A percentile compares a stretch with the other conserved stretches of the same genome.
These are phyloP conservation scores for Lasiommata megera DNA, from an alignment of 2,888 invertebrate genomes.

Conservation along the genomic window DNA sequence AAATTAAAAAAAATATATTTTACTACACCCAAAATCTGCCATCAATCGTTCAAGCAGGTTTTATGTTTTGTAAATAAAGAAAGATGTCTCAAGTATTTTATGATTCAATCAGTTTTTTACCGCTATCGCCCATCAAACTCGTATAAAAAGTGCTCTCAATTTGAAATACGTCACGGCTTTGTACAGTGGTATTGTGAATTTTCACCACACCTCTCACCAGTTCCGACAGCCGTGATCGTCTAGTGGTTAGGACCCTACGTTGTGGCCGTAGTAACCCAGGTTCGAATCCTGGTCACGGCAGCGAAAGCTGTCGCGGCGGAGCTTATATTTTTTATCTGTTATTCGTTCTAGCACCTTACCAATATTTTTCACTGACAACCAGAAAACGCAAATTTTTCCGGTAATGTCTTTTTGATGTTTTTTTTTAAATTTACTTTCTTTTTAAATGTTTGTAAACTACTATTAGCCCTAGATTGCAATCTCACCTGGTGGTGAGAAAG, in stretches of 20 bases:
- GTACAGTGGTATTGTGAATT: conserved; percentile 1
- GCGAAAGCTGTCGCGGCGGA: conserved; percentile 16
- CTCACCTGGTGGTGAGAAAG: too few relatives aligned
- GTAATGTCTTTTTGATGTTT: neutral
- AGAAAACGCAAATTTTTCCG: too few relatives aligned
- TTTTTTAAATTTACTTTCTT: neutral
- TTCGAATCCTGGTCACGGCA: conserved; percentile 78
- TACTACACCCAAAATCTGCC: neutral
- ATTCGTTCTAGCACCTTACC: too few relatives aligned
- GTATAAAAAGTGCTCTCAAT: conserved; percentile 6
- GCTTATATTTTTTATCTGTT: neutral
- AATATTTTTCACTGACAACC: too few relatives aligned
- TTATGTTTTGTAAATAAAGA: conserved; percentile 1
- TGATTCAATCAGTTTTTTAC: conserved; percentile 13
- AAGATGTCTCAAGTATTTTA: conserved; percentile 5
- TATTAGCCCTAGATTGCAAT: too few relatives aligned
- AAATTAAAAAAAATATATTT: too few relatives aligned
- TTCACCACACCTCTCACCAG: conserved; percentile 11
- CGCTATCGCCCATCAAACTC: conserved; percentile 2
- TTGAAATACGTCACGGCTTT: conserved; percentile 7
- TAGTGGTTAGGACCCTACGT: conserved; percentile 89
- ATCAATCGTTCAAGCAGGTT: neutral
- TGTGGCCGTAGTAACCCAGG: conserved; percentile 90
- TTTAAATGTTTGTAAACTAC: too few relatives aligned
- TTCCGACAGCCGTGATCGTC: conserved; percentile 78